Evolutionary conservation across 2,888 invertebrate species (phyloP), one percentile per base, ranked within the genome.

Genomic region (Tenthredo amoena): DNA sequence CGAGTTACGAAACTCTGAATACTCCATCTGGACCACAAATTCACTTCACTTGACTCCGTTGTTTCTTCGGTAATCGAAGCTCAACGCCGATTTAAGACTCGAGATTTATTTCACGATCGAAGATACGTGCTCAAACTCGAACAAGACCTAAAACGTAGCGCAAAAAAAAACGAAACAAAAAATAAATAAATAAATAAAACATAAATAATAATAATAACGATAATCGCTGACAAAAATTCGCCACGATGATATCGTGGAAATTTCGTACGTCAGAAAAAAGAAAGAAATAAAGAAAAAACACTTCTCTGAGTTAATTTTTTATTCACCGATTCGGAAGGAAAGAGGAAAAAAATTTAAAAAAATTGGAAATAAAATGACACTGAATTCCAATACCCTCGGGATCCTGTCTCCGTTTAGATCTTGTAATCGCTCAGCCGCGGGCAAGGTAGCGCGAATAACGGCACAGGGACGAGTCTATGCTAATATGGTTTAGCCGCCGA

Each of bases 361-460:
- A 37, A 71, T 7, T 2, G 10, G 5, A 31, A 15, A 31, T 26
- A 6, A 68, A 68, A 31, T 68, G 12, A 34, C 12, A 12, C 37
- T n/a, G 7, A 71, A 71, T 37, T 18, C 34, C 31, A 34, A 68
- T 26, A 68, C 15, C 31, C 12, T 5, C 68, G 68, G 18, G 68
- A 31, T 12, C 1, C 34, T 34, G 31, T 34, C 68, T 68, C 7
- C 88, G 87, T 88, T 87, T 65, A 82, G 85, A 77, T 68, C 68
- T 34, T 47, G 87, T 85, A 87, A 84, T 40, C 84, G 86, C 26
- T 50, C 85, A 86, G 91, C 91, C 91, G 86, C 86, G 90, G 91
- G 91, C 91, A 91, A 92, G 92, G 91, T 89, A 90, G 86, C 89
- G 87, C 86, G 88, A 87, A 88, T 91, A 91, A 91, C 91, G 91